A percentile compares a stretch with the other conserved stretches of the same genome.
phyloP scores from a whole-genome alignment of 2,797 vertebrate species.

The Pagetopsis macropterus region DNA sequence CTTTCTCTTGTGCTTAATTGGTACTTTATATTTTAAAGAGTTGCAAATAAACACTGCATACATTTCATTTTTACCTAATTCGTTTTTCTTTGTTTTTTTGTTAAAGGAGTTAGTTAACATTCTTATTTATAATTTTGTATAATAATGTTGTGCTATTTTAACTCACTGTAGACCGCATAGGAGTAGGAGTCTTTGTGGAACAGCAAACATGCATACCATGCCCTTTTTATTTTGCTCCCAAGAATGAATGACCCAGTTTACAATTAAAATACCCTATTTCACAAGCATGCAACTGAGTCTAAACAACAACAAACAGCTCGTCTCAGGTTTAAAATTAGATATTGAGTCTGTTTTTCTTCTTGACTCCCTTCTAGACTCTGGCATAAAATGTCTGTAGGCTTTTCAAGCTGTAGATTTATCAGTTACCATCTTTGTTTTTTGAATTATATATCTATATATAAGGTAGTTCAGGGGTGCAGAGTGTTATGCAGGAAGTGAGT shows the following conservation, averaged over 20 bases:
- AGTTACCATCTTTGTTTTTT: not conserved
- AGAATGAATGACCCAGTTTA: conserved; percentile 64
- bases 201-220: conserved; percentile 41
- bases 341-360: conserved; percentile 51
- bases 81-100: not conserved
- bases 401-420: conserved; percentile 13
- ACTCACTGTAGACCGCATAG: conserved; percentile 37
- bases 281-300: conserved; percentile 70
- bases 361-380: conserved; percentile 32
- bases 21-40: not conserved
- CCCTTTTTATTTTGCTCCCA: conserved; percentile 56
- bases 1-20: not conserved
- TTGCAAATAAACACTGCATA: not conserved
- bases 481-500: not conserved
- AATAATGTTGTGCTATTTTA: conserved; percentile 23
- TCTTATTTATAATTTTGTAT: not conserved
- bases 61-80: not conserved
- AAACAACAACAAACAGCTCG: conserved; percentile 69
- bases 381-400: conserved; percentile 9
- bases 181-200: conserved; percentile 48
- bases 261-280: conserved; percentile 67
- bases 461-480: not conserved
- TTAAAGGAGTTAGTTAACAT: not conserved
- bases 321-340: conserved; percentile 73
- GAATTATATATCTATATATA: too few species aligned